Conservation (phyloP, 2,888 invertebrate species). For the Hypercompe scribonia region DNA sequence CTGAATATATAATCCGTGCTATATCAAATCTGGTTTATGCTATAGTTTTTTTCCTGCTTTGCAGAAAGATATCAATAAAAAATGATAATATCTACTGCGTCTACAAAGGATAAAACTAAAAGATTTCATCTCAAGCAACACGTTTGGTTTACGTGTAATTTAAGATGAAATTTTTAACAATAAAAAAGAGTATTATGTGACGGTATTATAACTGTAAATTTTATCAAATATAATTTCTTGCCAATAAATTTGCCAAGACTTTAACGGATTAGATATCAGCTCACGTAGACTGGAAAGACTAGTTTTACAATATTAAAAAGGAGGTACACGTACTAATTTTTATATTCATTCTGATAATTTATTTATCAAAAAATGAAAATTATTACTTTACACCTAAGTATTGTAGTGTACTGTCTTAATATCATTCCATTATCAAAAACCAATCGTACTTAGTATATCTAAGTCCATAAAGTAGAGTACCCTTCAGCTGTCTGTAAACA, state of each 20-base stretch:
- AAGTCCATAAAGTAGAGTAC: conserved; percentile 18
- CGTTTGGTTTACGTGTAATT: not conserved
- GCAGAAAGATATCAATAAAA: not conserved
- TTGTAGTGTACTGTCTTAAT: not conserved
- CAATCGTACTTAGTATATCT: not conserved
- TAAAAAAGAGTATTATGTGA: not conserved
- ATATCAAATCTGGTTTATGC: conserved; percentile 30
- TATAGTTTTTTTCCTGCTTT: conserved; percentile 10
- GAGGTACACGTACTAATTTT: not conserved
- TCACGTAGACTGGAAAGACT: not conserved
- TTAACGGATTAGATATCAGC: not conserved
- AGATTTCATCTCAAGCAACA: not conserved
- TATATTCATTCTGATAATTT: not conserved
- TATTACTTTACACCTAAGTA: not conserved
- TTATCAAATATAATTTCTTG: not conserved
- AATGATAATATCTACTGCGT: not conserved
- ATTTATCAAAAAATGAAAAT: not conserved
- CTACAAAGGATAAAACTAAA: not conserved
- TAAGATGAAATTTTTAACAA: not conserved
- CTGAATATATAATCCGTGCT: conserved; percentile 24
- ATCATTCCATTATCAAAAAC: not conserved
- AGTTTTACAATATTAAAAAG: not conserved
- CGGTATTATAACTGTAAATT: not conserved
- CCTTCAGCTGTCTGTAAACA: conserved; percentile 31
- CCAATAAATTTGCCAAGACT: not conserved